Evolutionary conservation across 2,888 invertebrate species (phyloP), one percentile per base, ranked within the genome.

Genomic region (Habroteleia sp.): DNA sequence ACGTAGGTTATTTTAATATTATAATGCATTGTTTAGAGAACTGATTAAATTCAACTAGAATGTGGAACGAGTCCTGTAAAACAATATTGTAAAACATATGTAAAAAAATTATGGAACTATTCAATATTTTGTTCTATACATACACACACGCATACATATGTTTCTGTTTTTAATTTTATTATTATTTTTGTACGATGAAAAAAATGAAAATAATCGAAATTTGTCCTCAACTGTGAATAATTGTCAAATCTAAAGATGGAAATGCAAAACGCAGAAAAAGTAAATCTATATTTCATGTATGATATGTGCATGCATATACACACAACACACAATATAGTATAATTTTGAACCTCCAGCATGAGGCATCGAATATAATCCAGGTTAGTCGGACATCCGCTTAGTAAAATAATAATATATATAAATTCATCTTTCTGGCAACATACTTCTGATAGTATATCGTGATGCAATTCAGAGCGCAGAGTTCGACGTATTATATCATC

Each of bases 361-460:
- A 58, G 33, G 35, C 42, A 35, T 58, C 41, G 50, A 41, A 50
- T 50, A 41, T 50, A 63, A 63, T 63, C 50, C 50, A 50, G 62
- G 62, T 63, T 63, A 63, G 50, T 63, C 50, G 62, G 50, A 50
- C 62, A 33, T 41, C 25, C 29, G 62, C 41, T 14, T 50, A 13
- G 62, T 63, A 63, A 63, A 63, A 63, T 63, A 50, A 48, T 41
- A 63, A 41, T 50, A 16, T 62, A 31, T 50, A 63, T 48, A 63
- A 63, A 63, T 48, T 63, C 62, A 63, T 63, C 41, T 63, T 63
- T 41, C 62, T 63, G 62, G 62, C 62, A 63, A 63, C 62, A 33
- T 41, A 63, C 50, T 41, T 50, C 62, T 39, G 50, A 63, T 48
- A 63, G 50, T 48, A 20, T 13, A 62, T 48, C 48, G 27, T 39